Base-by-base conservation (phyloP, 2,797 vertebrate species). In the Strix occidentalis region DNA sequence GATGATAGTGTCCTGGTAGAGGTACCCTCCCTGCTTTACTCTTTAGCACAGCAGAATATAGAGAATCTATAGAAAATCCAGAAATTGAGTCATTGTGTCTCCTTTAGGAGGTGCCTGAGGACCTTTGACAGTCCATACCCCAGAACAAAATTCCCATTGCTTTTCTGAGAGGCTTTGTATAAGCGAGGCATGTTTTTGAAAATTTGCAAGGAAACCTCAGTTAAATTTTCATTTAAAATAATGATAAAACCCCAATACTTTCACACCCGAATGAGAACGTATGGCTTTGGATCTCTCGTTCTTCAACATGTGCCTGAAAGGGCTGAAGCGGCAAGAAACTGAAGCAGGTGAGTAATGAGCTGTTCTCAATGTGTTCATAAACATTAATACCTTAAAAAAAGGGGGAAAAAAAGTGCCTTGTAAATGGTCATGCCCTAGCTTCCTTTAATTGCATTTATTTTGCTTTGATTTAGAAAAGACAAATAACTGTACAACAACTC, bases 231-330 rank as follows among this genome's bases (percentile, higher is more conserved):
- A 35, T 77, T 77, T 56, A 12, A 81, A 81, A 35, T 43, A 7
- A 15, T 35, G 13, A 24, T 75, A 21, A 33, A 70, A 24, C 12
- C 13, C 8, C 35, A 33, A 1, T 35, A 21, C 26, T 58, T 76
- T 48, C 66, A 53, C 37, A 72, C n/a, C 28, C 31, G 71, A 35
- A 24, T 21, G 23, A 68, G 53, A 68, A 89, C 20, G 19, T 48
- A 21, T 16, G 46, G 75, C 48, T 66, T 77, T 92, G 20, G 53
- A 33, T 37, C 58, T 51, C 28, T 63, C 11, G 2, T 87, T 51
- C 31, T 23, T 82, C 83, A 64, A 0, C 5, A 0, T 0, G 1
- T 39, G 41, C 54, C 53, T 60, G 53, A 72, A 75, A 39, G 16
- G 29, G 61, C 35, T 71, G 16, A 24, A 29, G 4, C 35, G 43